These are phyloP conservation scores for Harpalus rubripes DNA, from an alignment of 2,888 invertebrate species.

Conservation along the genomic window DNA sequence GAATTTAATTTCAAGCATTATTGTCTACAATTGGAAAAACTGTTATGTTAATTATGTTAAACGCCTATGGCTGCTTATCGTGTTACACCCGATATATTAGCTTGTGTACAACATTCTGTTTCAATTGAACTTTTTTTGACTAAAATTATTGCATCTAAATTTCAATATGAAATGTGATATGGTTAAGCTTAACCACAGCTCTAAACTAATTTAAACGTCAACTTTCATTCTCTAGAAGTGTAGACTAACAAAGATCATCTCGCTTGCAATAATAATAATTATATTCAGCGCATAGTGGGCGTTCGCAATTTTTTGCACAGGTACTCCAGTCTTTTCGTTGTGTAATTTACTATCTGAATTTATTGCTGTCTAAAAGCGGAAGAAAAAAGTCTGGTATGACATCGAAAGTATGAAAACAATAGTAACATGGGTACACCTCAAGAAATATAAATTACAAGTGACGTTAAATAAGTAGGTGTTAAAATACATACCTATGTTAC, in stretches of 20 bases:
- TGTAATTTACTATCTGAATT: conserved; percentile 29
- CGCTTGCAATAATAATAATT: background rate
- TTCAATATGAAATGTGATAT: too few relatives aligned
- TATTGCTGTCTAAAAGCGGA: background rate
- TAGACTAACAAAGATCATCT: background rate
- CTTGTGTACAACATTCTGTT: too few relatives aligned
- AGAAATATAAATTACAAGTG: conserved; percentile 38
- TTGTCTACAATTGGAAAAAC: too few relatives aligned
- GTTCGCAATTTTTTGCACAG: background rate
- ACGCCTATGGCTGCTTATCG: too few relatives aligned
- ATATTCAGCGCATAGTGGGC: background rate
- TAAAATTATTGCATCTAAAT: too few relatives aligned
- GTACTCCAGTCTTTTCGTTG: background rate
- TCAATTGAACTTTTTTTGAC: too few relatives aligned
- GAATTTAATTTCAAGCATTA: too few relatives aligned
- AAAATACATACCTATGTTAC: conserved; percentile 36
- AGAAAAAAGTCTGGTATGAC: conserved; percentile 35
- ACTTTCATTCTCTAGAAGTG: background rate
- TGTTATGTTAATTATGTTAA: too few relatives aligned
- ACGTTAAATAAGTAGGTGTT: conserved; percentile 44
- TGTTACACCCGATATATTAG: too few relatives aligned
- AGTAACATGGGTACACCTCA: conserved; percentile 28
- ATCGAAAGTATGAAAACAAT: conserved; percentile 45
- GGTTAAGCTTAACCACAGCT: too few relatives aligned
- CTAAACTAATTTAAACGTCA: too few relatives aligned